Evolutionary conservation across 2,797 vertebrate genomes (phyloP), one percentile per base, ranked within the genome.

Genomic region (Semaprochilodus insignis): DNA sequence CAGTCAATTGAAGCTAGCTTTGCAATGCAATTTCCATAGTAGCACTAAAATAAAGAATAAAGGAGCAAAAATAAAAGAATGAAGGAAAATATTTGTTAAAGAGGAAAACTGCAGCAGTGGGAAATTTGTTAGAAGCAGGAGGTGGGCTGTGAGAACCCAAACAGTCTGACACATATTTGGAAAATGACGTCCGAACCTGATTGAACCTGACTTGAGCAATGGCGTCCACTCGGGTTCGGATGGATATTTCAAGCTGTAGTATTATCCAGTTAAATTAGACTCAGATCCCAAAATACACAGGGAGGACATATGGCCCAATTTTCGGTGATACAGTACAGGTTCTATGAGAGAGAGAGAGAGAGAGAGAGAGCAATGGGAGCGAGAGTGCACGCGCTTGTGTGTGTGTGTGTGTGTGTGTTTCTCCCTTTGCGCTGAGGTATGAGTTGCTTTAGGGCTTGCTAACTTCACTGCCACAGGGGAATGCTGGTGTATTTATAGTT

Each of bases 231-330:
- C 44, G 10, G 44, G 8, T 48, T 13, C 44, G 44, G 44, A 48
- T 10, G 10, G 10, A 48, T 48, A 11, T 11, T 11, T 48, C 44
- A 48, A 48, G 11, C 44, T 90, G 89, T 90, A 84, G 87, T 81
- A 83, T 92, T 87, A 87, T 92, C 85, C 85, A 87, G 91, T 89
- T 86, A 86, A 94, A 93, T 93, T 88, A 92, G 89, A 87, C 85
- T 87, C 83, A 85, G 88, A 91, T 92, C 91, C 87, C 85, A 90
- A 92, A 93, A 93, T 92, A 91, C 80, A 86, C 87, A 89, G 89
- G 15, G 90, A 92, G 88, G 90, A 92, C 90, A 85, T 90, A 89
- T 87, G 93, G 89, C 93, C 91, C 91, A 92, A 82, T 89, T 93
- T 94, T 90, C 87, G 80, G 72, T 88, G 86, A 87, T 86, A 85